phyloP scores from a whole-genome alignment of 2,797 vertebrate species.

The Coluber constrictor region DNA sequence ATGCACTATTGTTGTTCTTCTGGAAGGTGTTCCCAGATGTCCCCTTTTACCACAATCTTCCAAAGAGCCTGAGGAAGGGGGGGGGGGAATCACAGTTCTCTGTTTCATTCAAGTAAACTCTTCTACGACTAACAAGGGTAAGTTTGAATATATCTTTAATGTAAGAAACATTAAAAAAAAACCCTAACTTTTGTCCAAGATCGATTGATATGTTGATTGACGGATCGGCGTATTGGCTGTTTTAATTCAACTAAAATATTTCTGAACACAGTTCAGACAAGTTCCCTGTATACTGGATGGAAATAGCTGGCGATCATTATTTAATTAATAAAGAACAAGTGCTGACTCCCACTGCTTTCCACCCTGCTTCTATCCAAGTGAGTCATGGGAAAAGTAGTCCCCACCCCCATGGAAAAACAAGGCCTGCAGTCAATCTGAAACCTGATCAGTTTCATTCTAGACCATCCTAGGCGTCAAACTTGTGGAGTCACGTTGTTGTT shows the following conservation, averaged over 20 bases:
- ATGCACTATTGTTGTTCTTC: background rate
- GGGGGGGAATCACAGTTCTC: background rate
- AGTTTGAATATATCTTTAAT: background rate
- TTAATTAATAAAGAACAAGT: background rate
- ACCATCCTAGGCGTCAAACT: too few relatives aligned
- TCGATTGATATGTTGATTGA: background rate
- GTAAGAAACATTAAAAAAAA: background rate
- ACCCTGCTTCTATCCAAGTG: background rate
- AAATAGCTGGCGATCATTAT: background rate
- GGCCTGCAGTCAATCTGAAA: background rate
- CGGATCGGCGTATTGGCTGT: background rate
- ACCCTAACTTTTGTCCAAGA: background rate
- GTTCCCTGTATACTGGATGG: background rate
- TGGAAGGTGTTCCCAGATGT: background rate
- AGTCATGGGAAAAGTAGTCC: background rate
- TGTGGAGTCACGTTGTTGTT: too few relatives aligned
- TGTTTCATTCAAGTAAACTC: background rate
- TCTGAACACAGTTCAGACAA: background rate
- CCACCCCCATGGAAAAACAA: background rate
- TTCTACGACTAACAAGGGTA: background rate
- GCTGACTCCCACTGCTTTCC: background rate
- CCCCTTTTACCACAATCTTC: background rate
- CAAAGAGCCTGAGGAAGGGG: background rate
- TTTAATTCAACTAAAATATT: background rate
- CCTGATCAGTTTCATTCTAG: background rate